Conservation (phyloP, 2,113 vertebrate genomes). For the Channa maculata region DNA sequence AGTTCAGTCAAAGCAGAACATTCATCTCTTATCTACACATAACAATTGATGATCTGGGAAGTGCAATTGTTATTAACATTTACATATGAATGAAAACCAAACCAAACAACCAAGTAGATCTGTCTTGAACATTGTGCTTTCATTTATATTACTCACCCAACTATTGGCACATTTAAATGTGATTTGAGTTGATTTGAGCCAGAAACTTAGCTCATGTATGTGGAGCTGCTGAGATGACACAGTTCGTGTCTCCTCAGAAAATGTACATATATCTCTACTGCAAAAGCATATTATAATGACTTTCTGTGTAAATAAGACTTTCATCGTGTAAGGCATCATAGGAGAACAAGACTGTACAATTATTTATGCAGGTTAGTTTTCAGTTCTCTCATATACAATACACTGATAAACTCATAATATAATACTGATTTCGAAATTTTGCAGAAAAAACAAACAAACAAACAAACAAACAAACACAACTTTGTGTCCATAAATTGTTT, state of each 20-base stretch:
- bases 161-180: no score
- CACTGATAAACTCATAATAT: constrained; percentile 15
- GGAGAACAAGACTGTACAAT: constrained; percentile 13
- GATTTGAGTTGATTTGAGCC: no score
- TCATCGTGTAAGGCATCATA: constrained; percentile 61
- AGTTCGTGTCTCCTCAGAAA: no score
- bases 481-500: background rate
- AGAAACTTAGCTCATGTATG: no score
- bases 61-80: constrained; percentile 1
- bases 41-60: background rate
- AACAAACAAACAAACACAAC: background rate
- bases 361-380: constrained; percentile 14
- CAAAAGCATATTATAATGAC: no score
- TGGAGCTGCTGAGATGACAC: no score
- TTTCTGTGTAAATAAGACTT: constrained; percentile 10
- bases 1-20: constrained; percentile 12
- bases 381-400: constrained; percentile 8
- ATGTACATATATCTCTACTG: no score
- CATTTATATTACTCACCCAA: no score
- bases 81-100: background rate
- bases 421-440: constrained; percentile 16
- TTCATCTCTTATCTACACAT: constrained; percentile 29
- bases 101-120: background rate
- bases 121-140: no score
- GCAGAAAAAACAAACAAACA: background rate